Evolutionary conservation across 1,140 invertebrate species (phyloP).

Genomic region (Probaryconus sp.): DNA sequence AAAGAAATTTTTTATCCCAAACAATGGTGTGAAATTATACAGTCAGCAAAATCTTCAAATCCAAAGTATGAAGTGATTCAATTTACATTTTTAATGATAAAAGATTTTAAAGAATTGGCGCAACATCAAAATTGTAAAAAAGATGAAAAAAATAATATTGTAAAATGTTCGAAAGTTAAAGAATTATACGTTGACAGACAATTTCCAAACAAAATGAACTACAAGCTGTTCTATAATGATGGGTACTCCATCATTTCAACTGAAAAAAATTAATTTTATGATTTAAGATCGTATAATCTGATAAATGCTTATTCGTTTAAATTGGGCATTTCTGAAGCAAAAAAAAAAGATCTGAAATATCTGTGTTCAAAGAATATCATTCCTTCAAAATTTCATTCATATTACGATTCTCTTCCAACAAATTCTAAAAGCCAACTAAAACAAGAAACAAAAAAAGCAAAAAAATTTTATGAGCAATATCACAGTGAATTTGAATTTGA

Average conservation of each 20-base stretch:
- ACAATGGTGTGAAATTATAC: constrained; percentile 31
- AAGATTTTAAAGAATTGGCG: constrained; percentile 31
- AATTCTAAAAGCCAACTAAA: too few relatives aligned
- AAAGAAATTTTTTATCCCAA: constrained; percentile 20
- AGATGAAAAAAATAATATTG: constrained; percentile 5
- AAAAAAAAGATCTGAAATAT: constrained; percentile 18
- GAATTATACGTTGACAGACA: constrained; percentile 6
- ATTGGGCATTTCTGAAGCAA: constrained; percentile 17
- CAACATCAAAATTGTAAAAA: constrained; percentile 25
- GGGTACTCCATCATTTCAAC: constrained; percentile 15
- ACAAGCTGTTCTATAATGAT: constrained; percentile 7
- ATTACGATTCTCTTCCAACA: too few relatives aligned
- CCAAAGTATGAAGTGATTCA: constrained; percentile 14
- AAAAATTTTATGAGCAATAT: too few relatives aligned
- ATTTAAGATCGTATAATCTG: constrained; percentile 3
- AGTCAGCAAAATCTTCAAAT: constrained; percentile 17
- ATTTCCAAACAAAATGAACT: constrained; percentile 15
- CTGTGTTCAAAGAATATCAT: constrained; percentile 28
- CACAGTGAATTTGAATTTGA: too few relatives aligned
- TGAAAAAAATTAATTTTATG: constrained; percentile 4
- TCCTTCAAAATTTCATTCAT: constrained; percentile 20
- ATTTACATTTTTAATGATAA: constrained; percentile 1
- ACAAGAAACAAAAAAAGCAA: too few relatives aligned
- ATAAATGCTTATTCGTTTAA: constrained; percentile 19
- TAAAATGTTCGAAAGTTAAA: constrained; percentile 19